Evolutionary conservation across 1,140 invertebrate genomes (phyloP).

Genomic region (Cataglyphis hispanica): DNA sequence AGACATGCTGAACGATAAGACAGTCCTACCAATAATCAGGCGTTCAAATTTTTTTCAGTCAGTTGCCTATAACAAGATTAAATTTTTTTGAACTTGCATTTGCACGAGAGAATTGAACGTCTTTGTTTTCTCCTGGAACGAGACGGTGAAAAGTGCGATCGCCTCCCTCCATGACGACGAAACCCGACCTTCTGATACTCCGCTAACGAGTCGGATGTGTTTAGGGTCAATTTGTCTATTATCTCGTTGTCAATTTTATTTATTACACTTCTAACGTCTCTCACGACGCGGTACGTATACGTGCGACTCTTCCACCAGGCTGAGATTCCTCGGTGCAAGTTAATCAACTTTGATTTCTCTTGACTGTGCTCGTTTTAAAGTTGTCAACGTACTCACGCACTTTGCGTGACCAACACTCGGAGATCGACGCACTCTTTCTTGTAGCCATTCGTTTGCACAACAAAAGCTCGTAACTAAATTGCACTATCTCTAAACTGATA

Average conservation of each 20-base stretch:
- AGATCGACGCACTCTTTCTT: constrained; percentile 4
- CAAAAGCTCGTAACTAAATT: constrained; percentile 5
- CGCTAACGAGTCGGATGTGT: constrained; percentile 82
- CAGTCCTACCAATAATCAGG: background rate
- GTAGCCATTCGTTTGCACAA: background rate
- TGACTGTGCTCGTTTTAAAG: background rate
- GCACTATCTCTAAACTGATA: background rate
- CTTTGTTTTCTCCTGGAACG: background rate
- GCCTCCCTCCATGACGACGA: constrained; percentile 20
- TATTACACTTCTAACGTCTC: constrained; percentile 77
- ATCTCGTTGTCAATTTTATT: constrained; percentile 84
- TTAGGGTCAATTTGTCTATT: constrained; percentile 85
- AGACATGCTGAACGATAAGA: background rate
- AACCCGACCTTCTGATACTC: constrained; percentile 80
- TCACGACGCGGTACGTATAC: constrained; percentile 26
- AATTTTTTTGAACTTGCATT: background rate
- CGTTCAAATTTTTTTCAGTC: background rate
- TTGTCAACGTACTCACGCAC: constrained; percentile 2
- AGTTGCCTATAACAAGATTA: no score
- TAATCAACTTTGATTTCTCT: constrained; percentile 58
- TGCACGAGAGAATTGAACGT: background rate
- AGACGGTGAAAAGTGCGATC: constrained; percentile 23
- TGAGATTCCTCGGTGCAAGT: constrained; percentile 59
- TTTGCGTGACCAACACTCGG: constrained; percentile 12
- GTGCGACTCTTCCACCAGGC: constrained; percentile 51